phyloP scores from a whole-genome alignment of 2,888 invertebrate genomes.

The Germaria angustata region DNA sequence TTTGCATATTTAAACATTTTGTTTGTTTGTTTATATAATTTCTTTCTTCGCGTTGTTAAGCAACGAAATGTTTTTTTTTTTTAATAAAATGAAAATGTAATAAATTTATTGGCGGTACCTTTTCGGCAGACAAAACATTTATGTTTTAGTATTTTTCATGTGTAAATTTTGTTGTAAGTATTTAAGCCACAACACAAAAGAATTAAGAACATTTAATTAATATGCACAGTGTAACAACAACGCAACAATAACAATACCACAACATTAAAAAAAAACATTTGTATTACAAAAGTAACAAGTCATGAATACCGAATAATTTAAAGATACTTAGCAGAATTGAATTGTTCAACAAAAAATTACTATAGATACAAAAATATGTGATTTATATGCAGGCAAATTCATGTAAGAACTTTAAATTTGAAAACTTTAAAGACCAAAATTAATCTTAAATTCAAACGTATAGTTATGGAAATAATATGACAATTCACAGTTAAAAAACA shows the following conservation, averaged over 20 bases:
- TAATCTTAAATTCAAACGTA: too few species aligned
- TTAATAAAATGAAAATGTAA: background rate
- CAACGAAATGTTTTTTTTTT: background rate
- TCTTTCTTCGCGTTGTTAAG: background rate
- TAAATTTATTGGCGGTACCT: constrained; percentile 42
- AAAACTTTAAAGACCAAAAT: too few species aligned
- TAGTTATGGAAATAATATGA: too few species aligned
- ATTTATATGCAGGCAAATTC: too few species aligned
- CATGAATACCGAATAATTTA: background rate
- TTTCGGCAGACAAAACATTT: constrained; percentile 7
- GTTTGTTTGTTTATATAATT: background rate
- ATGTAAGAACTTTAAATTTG: too few species aligned
- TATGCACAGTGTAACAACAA: constrained; percentile 31
- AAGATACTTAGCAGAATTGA: background rate
- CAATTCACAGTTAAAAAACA: too few species aligned
- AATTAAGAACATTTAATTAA: constrained; percentile 38
- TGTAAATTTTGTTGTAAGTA: constrained; percentile 20
- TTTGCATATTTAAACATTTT: constrained; percentile 36
- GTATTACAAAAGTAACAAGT: constrained; percentile 27
- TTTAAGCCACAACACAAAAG: constrained; percentile 4
- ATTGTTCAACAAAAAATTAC: too few species aligned
- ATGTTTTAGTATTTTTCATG: background rate
- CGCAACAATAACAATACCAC: constrained; percentile 22
- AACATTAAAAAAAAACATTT: constrained; percentile 27
- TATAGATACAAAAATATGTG: too few species aligned